phyloP scores from a whole-genome alignment of 2,797 vertebrate species.

The Syngnathus acus region DNA sequence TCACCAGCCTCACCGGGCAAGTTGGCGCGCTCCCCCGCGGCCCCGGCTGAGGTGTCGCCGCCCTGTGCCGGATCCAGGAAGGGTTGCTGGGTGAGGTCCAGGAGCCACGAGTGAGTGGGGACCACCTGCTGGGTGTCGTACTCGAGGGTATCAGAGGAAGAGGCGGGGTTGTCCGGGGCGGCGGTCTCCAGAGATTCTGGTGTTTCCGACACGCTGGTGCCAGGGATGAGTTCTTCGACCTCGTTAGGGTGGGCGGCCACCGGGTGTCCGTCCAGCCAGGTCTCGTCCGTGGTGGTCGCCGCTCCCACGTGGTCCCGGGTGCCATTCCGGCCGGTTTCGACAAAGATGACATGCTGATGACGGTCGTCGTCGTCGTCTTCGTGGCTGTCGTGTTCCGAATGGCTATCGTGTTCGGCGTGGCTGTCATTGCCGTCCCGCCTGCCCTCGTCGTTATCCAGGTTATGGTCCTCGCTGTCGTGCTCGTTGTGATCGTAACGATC shows the following conservation, averaged over 20 bases:
- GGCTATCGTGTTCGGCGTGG: slow-evolving; percentile 7
- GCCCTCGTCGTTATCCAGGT: background rate
- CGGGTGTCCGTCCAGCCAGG: slow-evolving; percentile 88
- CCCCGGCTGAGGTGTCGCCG: slow-evolving; percentile 17
- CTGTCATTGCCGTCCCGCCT: background rate
- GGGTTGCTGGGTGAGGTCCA: slow-evolving; percentile 43
- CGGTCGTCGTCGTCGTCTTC: slow-evolving; percentile 35
- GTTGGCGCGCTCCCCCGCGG: slow-evolving; percentile 46
- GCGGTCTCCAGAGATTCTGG: slow-evolving; percentile 29
- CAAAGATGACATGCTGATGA: slow-evolving; percentile 40
- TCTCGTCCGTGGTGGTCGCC: slow-evolving; percentile 72
- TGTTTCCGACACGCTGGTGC: slow-evolving; percentile 39
- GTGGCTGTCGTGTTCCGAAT: slow-evolving; percentile 26
- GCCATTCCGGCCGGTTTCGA: slow-evolving; percentile 52
- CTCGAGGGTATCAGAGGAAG: slow-evolving; percentile 44
- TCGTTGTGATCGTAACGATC: background rate
- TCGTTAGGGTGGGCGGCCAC: slow-evolving; percentile 67
- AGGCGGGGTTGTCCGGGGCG: slow-evolving; percentile 26
- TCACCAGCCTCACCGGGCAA: slow-evolving; percentile 67
- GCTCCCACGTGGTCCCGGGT: slow-evolving; percentile 48
- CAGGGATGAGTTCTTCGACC: slow-evolving; percentile 44
- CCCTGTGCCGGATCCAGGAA: slow-evolving; percentile 28
- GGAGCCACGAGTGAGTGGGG: slow-evolving; percentile 54
- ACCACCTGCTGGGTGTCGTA: slow-evolving; percentile 52
- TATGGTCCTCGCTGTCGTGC: background rate